phyloP scores from a whole-genome alignment of 2,797 vertebrate species.

The Tympanoctomys barrerae region DNA sequence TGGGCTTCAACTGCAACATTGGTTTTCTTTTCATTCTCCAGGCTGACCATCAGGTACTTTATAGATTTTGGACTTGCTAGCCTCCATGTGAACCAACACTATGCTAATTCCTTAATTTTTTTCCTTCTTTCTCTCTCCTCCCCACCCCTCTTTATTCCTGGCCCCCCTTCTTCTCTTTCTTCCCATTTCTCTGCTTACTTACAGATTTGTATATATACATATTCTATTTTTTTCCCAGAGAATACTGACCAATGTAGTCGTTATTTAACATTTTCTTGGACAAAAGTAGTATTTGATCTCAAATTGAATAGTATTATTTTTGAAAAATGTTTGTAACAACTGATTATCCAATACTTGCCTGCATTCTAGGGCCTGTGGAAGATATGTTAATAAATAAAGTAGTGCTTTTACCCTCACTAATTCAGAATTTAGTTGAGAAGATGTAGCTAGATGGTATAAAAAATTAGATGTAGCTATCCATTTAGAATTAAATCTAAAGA shows the following conservation, averaged over 20 bases:
- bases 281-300: too few relatives aligned
- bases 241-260: background rate
- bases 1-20: background rate
- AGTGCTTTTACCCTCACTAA: background rate
- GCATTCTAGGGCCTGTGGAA: background rate
- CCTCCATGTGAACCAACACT: too few relatives aligned
- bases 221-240: background rate
- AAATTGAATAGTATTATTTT: background rate
- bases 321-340: background rate
- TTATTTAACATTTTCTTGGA: too few relatives aligned
- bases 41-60: background rate
- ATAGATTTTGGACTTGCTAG: background rate
- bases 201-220: background rate
- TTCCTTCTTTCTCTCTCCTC: too few relatives aligned
- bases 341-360: background rate
- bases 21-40: background rate
- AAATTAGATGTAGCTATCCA: background rate
- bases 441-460: background rate
- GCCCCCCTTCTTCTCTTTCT: too few relatives aligned
- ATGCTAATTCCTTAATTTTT: too few relatives aligned
- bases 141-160: too few relatives aligned
- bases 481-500: background rate
- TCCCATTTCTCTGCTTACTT: background rate
- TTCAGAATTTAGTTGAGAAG: background rate
- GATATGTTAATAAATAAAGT: too few relatives aligned